Base-by-base conservation (phyloP, 1,140 invertebrate species). In the Dendrolimus punctatus region DNA sequence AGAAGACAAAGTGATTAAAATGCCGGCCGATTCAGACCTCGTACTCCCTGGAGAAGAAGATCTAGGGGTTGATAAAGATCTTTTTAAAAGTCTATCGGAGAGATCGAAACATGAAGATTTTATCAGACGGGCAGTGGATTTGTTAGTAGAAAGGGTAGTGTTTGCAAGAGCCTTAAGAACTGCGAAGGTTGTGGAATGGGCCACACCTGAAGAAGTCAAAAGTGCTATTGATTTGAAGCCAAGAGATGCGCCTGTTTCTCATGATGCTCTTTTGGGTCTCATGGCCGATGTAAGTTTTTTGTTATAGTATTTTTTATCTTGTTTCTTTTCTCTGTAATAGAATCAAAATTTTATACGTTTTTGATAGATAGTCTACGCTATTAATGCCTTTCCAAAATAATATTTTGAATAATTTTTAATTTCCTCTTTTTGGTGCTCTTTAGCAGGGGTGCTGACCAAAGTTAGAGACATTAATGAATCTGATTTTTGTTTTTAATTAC, bases 101-200 rank as follows among this genome's bases (percentile, higher is more conserved):
- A 84, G 87, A 53, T 71, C 86, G 4, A 84, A 88, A 6, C 94
- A 95, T 69, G 93, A 95, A 68, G 88, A 90, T 36, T 95, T 95
- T 64, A 84, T 95, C 23, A 85, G 90, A 39, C 87, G 91, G 43
- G 91, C 91, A 48, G 82, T 93, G 4, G 92, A 95, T 49, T 78
- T 95, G 45, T 84, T 95, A 45, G 83, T 95, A 9, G 89, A 93
- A 49, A 87, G 93, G 43, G 93, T 93, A 5, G 90, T 95, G 8
- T 95, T 95, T 61, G 88, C 92, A 64, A 92, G 92, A 10, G 92
- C 93, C 1, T 89, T 88, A 45, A 88, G 94, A 41, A 88, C 89
- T 6, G 90, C 89, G 43, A 91, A 91, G 73, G 94, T 96, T 0
- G 89, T 95, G 9, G 91, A 95, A 64, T 96, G 93, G 92, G 87